Conservation (phyloP, 2,888 invertebrate genomes). For the Enchytraeus crypticus region DNA sequence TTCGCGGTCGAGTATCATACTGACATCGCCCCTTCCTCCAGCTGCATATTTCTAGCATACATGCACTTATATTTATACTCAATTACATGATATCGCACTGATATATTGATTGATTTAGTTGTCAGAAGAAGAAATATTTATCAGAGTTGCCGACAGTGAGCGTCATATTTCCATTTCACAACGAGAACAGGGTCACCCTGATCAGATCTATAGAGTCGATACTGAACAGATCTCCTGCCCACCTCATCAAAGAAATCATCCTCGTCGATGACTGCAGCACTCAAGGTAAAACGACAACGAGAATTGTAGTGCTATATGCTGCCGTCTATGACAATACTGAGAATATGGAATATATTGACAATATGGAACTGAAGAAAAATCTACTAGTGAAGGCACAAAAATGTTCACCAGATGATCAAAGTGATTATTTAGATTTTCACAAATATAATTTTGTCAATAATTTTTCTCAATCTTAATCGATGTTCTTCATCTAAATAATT, state of each 20-base stretch:
- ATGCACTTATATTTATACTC: no score
- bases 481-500: no score
- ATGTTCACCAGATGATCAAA: no score
- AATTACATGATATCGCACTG: no score
- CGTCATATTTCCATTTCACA: slow-evolving; percentile 83
- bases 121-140: slow-evolving; percentile 62
- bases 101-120: slow-evolving; percentile 54
- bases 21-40: no score
- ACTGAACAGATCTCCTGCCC: slow-evolving; percentile 68
- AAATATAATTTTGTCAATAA: no score
- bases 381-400: background rate
- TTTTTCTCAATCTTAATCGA: no score
- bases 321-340: background rate
- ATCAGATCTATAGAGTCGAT: slow-evolving; percentile 73
- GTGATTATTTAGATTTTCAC: no score
- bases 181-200: slow-evolving; percentile 81
- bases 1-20: no score
- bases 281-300: slow-evolving; percentile 13
- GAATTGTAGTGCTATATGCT: no score
- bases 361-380: background rate
- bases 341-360: background rate
- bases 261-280: slow-evolving; percentile 62
- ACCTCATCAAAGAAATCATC: slow-evolving; percentile 73
- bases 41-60: no score
- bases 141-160: slow-evolving; percentile 69